Evolutionary conservation across 2,888 invertebrate species (phyloP).

Genomic region (Trissoscelio sp.): DNA sequence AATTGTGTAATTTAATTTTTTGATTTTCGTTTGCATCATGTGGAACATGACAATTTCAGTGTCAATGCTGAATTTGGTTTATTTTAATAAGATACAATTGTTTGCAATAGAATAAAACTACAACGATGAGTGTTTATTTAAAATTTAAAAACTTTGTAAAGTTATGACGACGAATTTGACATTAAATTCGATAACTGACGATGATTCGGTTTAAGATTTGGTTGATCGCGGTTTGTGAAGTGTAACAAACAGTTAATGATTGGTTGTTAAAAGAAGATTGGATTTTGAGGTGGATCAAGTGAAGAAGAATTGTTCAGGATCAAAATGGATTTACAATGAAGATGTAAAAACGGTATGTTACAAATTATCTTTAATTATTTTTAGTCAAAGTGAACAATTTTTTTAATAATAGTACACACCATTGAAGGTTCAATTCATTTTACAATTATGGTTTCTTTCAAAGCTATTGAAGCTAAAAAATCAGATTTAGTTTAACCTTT

Average conservation of each 20-base stretch:
- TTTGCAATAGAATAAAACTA: constrained; percentile 1
- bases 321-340: constrained; percentile 23
- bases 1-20: not conserved
- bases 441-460: no score
- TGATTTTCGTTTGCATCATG: not conserved
- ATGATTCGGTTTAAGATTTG: constrained; percentile 53
- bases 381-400: no score
- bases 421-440: no score
- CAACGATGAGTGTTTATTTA: constrained; percentile 16
- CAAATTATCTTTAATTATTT: no score
- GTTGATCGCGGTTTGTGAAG: constrained; percentile 23
- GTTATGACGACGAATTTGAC: constrained; percentile 17
- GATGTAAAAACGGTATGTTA: constrained; percentile 21
- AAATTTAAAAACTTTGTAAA: constrained; percentile 7
- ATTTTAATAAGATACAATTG: not conserved
- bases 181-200: constrained; percentile 4
- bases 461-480: no score
- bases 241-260: constrained; percentile 31
- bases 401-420: no score
- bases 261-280: constrained; percentile 2
- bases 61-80: not conserved
- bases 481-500: no score
- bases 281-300: constrained; percentile 22
- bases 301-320: not conserved
- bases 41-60: not conserved